These are phyloP conservation scores for Crotalus horridus DNA, from an alignment of 2,113 vertebrate species.

Conservation along the genomic window DNA sequence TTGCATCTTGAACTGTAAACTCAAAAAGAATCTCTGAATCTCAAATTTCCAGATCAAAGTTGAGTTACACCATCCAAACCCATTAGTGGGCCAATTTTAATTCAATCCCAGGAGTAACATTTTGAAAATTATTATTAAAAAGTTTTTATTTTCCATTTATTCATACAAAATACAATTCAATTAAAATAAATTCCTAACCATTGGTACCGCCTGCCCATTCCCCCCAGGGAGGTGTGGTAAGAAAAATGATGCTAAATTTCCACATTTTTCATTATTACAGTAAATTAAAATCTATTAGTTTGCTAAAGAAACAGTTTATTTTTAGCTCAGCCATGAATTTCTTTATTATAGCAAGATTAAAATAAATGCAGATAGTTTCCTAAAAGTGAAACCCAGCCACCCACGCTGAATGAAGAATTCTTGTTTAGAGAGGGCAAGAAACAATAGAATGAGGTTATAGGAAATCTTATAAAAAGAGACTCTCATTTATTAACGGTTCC, in stretches of 20 bases:
- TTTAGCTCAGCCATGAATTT: constrained; percentile 31
- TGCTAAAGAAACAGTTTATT: constrained; percentile 47
- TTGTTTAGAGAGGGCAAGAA: background rate
- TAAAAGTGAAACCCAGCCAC: constrained; percentile 13
- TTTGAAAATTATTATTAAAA: background rate
- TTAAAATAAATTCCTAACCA: too few species aligned
- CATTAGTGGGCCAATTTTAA: background rate
- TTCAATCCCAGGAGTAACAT: constrained; percentile 6
- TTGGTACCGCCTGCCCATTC: too few species aligned
- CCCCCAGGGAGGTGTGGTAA: too few species aligned
- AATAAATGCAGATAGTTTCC: background rate
- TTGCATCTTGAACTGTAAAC: background rate
- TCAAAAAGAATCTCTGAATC: background rate
- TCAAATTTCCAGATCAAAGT: background rate
- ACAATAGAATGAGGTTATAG: constrained; percentile 8
- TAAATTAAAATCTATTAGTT: background rate
- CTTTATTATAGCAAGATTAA: constrained; percentile 46
- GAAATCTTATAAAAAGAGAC: constrained; percentile 1
- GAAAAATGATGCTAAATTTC: constrained; percentile 34
- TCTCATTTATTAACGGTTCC: background rate
- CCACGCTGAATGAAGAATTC: constrained; percentile 13
- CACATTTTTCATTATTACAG: constrained; percentile 22
- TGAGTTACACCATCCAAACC: background rate
- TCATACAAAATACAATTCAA: too few species aligned
- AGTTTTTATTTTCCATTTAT: too few species aligned